phyloP scores from a whole-genome alignment of 2,888 invertebrate genomes.

The Cosmorhoe ocellata region DNA sequence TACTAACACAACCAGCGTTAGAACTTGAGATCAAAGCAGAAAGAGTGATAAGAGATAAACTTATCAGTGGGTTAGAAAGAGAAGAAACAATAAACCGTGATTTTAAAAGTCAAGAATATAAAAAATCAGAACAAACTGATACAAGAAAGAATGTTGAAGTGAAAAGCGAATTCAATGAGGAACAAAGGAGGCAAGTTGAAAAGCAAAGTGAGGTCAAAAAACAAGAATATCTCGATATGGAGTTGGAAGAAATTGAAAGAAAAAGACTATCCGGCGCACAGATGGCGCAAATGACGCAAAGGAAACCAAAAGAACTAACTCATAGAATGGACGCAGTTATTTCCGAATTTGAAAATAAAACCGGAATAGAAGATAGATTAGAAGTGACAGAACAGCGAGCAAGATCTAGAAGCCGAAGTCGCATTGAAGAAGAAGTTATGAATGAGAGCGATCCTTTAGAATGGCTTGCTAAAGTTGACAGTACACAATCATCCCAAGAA shows the following conservation, averaged over 20 bases:
- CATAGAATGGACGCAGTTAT: slow-evolving; percentile 69
- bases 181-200: slow-evolving; percentile 10
- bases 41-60: slow-evolving; percentile 32
- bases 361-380: slow-evolving; percentile 51
- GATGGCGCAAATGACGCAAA: slow-evolving; percentile 68
- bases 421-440: slow-evolving; percentile 54
- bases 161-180: slow-evolving; percentile 13
- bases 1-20: slow-evolving; percentile 53
- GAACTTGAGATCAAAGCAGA: slow-evolving; percentile 32
- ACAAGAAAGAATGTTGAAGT: slow-evolving; percentile 10
- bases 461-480: slow-evolving; percentile 54
- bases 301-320: slow-evolving; percentile 62
- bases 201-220: slow-evolving; percentile 6
- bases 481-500: slow-evolving; percentile 35
- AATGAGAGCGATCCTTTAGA: slow-evolving; percentile 55
- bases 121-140: slow-evolving; percentile 2
- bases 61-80: slow-evolving; percentile 29
- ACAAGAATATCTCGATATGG: slow-evolving; percentile 18
- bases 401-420: slow-evolving; percentile 58
- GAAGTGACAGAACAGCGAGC: slow-evolving; percentile 42
- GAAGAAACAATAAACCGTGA: slow-evolving; percentile 26
- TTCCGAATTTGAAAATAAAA: slow-evolving; percentile 64
- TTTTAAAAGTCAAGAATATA: slow-evolving; percentile 21
- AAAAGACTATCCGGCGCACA: slow-evolving; percentile 54
- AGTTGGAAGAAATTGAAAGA: slow-evolving; percentile 30